Evolutionary conservation across 2,888 invertebrate genomes (phyloP).

Genomic region (Heteromyza rotundicornis): DNA sequence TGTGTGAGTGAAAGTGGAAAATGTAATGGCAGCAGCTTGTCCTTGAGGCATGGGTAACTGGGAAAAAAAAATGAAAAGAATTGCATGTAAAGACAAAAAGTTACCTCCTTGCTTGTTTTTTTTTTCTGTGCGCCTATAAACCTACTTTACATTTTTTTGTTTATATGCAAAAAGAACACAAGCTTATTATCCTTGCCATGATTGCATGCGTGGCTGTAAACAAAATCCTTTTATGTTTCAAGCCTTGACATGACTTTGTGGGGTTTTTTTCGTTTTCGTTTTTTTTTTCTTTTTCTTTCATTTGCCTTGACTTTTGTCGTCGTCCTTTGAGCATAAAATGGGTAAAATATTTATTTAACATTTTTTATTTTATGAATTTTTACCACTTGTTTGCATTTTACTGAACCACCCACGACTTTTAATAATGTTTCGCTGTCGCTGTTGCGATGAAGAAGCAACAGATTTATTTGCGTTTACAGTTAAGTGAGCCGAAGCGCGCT

Average conservation of each 20-base stretch:
- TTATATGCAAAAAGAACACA: not conserved
- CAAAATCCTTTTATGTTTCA: not conserved
- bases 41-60: too few relatives aligned
- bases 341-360: not conserved
- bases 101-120: too few relatives aligned
- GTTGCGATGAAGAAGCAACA: too few relatives aligned
- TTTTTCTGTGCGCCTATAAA: not conserved
- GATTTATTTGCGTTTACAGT: not conserved
- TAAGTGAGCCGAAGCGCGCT: not conserved
- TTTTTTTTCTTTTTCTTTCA: too few relatives aligned
- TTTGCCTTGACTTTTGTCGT: too few relatives aligned
- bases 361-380: not conserved
- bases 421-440: not conserved
- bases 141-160: not conserved
- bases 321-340: too few relatives aligned
- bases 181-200: not conserved
- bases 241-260: not conserved
- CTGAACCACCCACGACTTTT: too few relatives aligned
- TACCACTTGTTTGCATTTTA: not conserved
- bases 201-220: not conserved
- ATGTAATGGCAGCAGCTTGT: too few relatives aligned
- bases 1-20: too few relatives aligned
- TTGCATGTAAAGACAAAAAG: too few relatives aligned
- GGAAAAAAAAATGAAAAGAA: too few relatives aligned
- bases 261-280: not conserved